Evolutionary conservation across 2,888 invertebrate genomes (phyloP).

Genomic region (Melanargia galathea): DNA sequence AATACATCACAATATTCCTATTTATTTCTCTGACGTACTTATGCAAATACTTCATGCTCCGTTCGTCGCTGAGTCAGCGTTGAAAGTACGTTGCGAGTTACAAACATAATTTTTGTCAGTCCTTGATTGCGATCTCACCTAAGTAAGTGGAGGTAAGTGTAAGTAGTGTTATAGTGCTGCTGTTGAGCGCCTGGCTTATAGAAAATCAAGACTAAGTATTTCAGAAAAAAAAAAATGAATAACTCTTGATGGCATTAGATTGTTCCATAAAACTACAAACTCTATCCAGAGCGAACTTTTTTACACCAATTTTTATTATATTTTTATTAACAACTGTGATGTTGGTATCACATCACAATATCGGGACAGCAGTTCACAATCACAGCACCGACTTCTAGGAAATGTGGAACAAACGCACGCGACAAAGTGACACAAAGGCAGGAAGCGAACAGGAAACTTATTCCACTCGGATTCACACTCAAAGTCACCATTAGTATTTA

Average conservation of each 20-base stretch:
- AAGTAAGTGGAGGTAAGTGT: too few relatives aligned
- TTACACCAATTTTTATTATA: too few relatives aligned
- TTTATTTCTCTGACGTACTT: neutral
- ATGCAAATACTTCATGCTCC: neutral
- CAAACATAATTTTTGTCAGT: too few relatives aligned
- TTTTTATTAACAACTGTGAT: neutral
- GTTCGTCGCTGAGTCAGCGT: neutral
- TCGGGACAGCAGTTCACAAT: neutral
- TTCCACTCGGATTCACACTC: slow-evolving; percentile 3
- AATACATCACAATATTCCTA: slow-evolving; percentile 2
- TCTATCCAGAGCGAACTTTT: too few relatives aligned
- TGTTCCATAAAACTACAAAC: too few relatives aligned
- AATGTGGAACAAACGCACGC: slow-evolving; percentile 16
- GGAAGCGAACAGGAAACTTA: slow-evolving; percentile 9
- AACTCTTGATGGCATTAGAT: too few relatives aligned
- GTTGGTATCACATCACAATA: neutral
- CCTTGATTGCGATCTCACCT: too few relatives aligned
- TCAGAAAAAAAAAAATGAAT: too few relatives aligned
- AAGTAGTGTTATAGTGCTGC: too few relatives aligned
- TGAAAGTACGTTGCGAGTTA: neutral
- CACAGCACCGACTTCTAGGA: neutral
- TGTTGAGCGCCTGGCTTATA: too few relatives aligned
- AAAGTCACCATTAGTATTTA: slow-evolving; percentile 13
- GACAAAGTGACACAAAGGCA: slow-evolving; percentile 13
- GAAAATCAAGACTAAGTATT: too few relatives aligned